phyloP scores from a whole-genome alignment of 2,888 invertebrate genomes.

The Acanthacorydalis orientalis region DNA sequence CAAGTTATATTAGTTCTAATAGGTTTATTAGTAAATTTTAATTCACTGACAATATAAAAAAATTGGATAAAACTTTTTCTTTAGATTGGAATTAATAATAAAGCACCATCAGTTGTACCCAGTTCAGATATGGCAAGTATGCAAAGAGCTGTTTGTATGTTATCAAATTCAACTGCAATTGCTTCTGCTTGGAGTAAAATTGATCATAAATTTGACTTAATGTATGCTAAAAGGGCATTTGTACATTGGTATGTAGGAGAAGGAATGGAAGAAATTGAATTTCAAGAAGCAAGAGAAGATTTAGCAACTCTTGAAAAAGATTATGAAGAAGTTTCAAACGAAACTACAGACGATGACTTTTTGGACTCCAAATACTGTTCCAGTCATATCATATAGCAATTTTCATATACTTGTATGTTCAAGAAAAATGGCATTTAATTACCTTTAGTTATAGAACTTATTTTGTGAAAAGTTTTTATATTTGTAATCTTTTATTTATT shows the following conservation, averaged over 20 bases:
- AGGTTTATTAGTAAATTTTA: no score
- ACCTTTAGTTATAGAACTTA: no score
- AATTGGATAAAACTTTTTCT: neutral
- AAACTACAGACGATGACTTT: conserved; percentile 16
- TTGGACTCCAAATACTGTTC: no score
- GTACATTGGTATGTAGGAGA: conserved; percentile 77
- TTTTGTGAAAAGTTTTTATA: no score
- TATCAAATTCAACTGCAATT: conserved; percentile 81
- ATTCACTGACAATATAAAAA: no score
- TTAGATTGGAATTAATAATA: conserved; percentile 59
- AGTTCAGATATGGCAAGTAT: conserved; percentile 54
- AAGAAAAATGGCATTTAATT: no score
- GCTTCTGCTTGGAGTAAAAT: conserved; percentile 79
- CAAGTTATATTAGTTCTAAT: no score
- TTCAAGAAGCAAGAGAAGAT: conserved; percentile 66
- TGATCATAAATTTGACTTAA: conserved; percentile 86
- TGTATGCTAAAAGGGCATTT: conserved; percentile 86
- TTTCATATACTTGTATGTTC: no score
- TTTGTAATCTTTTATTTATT: no score
- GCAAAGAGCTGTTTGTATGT: conserved; percentile 77
- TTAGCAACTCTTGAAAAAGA: conserved; percentile 55
- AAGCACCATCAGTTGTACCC: conserved; percentile 56
- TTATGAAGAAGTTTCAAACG: conserved; percentile 57
- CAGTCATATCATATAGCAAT: no score
- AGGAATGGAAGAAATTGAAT: conserved; percentile 74